phyloP scores from a whole-genome alignment of 2,797 vertebrate species.

The Clarias platycephalus region DNA sequence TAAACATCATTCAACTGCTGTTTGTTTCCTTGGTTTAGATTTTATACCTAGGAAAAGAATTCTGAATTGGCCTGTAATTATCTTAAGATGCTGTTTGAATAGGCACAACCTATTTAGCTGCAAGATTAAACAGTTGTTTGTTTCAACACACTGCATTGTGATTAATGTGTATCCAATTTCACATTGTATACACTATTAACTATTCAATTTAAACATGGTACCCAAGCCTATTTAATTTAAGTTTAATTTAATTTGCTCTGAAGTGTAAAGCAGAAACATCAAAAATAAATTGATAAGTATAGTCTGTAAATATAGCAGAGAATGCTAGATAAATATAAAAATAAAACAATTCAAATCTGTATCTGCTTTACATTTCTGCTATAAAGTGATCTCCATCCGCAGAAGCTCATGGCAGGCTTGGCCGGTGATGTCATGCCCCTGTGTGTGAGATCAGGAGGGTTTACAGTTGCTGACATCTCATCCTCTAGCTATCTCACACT shows the following conservation, averaged over 20 bases:
- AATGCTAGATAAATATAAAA: not conserved
- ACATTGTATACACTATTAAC: conserved; percentile 57
- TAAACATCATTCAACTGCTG: not conserved
- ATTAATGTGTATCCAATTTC: conserved; percentile 45
- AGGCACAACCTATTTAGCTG: conserved; percentile 41
- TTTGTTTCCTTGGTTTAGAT: not conserved
- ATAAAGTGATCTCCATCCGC: not conserved
- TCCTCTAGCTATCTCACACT: conserved; percentile 52
- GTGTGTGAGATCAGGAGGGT: conserved; percentile 58
- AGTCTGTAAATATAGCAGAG: not conserved
- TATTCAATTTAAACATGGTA: conserved; percentile 35
- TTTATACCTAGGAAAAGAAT: not conserved
- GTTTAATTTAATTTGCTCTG: not conserved
- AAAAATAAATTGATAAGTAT: not conserved
- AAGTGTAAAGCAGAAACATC: not conserved
- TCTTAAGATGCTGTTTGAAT: not conserved
- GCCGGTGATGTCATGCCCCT: conserved; percentile 51
- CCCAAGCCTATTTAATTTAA: not conserved
- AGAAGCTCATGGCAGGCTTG: conserved; percentile 32
- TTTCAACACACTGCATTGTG: conserved; percentile 56
- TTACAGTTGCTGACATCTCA: conserved; percentile 60
- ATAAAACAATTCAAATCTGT: not conserved
- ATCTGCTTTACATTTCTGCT: not conserved
- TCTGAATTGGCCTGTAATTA: not conserved
- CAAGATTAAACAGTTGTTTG: conserved; percentile 60